phyloP scores from a whole-genome alignment of 1,140 invertebrate species.

The Adelges cooleyi region DNA sequence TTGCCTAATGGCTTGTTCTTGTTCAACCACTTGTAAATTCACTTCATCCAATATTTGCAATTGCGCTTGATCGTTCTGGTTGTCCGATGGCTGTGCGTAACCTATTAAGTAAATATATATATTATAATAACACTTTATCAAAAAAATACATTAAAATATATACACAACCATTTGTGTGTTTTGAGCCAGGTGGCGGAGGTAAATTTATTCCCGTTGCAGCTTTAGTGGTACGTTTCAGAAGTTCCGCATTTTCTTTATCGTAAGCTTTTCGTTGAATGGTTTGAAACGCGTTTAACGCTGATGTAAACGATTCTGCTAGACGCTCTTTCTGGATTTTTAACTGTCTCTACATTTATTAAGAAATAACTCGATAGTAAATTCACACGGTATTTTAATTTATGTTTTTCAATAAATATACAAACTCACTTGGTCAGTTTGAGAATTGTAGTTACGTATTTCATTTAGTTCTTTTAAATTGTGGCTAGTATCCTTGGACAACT shows the following conservation, averaged over 20 bases:
- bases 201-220: conserved; percentile 21
- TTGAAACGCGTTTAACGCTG: conserved; percentile 82
- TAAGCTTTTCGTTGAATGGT: conserved; percentile 64
- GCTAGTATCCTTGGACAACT: conserved; percentile 87
- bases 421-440: conserved; percentile 43
- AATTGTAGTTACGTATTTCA: conserved; percentile 42
- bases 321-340: conserved; percentile 83
- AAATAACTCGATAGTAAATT: too few species aligned
- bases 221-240: conserved; percentile 40
- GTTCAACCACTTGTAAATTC: conserved; percentile 54
- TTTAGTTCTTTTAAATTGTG: conserved; percentile 69
- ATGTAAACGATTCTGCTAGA: conserved; percentile 85
- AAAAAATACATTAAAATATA: too few species aligned
- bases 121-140: too few species aligned
- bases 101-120: neutral
- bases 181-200: conserved; percentile 33
- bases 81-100: conserved; percentile 6
- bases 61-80: conserved; percentile 9
- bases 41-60: conserved; percentile 19
- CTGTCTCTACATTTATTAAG: conserved; percentile 50
- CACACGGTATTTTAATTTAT: too few species aligned
- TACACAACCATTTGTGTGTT: conserved; percentile 9
- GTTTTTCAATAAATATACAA: neutral
- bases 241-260: conserved; percentile 71
- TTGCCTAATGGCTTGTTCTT: conserved; percentile 78